Percentiles rank a stretch among this genome's conserved stretches.
These are phyloP conservation scores for Leptodactylus fallax DNA, from an alignment of 2,797 vertebrate genomes.

Conservation along the genomic window DNA sequence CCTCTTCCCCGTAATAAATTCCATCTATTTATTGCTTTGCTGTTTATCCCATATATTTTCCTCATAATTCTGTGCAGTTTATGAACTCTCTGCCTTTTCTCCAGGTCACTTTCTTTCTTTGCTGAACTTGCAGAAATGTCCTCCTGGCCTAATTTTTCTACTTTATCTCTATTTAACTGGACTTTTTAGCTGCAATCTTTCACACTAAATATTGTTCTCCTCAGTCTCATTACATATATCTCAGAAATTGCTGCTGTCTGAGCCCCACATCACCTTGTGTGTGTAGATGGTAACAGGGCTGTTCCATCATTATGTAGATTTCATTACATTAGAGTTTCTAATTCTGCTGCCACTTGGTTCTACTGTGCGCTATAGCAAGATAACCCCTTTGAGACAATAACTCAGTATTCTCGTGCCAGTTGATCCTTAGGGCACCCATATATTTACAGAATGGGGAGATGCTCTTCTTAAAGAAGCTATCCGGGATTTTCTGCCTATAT, in stretches of 20 bases:
- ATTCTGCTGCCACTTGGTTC: too few relatives aligned
- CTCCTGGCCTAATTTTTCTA: conserved; percentile 21
- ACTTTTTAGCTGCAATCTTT: conserved; percentile 26
- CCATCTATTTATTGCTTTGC: conserved; percentile 34
- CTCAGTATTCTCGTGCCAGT: too few relatives aligned
- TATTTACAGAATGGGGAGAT: too few relatives aligned
- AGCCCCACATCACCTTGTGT: not conserved
- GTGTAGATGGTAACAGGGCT: not conserved
- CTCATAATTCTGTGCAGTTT: conserved; percentile 31
- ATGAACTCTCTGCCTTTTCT: conserved; percentile 22
- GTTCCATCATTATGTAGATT: not conserved
- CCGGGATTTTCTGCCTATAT: too few relatives aligned
- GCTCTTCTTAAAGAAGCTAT: too few relatives aligned
- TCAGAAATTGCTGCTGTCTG: not conserved
- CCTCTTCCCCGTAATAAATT: not conserved
- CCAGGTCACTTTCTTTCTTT: conserved; percentile 32
- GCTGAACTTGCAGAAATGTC: conserved; percentile 40
- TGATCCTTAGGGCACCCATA: too few relatives aligned
- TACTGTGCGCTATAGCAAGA: too few relatives aligned
- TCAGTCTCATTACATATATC: not conserved
- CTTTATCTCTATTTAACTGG: conserved; percentile 36
- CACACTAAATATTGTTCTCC: conserved; percentile 26
- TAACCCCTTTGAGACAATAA: too few relatives aligned
- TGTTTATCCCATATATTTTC: conserved; percentile 38
- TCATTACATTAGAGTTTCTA: too few relatives aligned